Evolutionary conservation across 2,888 invertebrate species (phyloP).

Genomic region (Diogma glabrata): DNA sequence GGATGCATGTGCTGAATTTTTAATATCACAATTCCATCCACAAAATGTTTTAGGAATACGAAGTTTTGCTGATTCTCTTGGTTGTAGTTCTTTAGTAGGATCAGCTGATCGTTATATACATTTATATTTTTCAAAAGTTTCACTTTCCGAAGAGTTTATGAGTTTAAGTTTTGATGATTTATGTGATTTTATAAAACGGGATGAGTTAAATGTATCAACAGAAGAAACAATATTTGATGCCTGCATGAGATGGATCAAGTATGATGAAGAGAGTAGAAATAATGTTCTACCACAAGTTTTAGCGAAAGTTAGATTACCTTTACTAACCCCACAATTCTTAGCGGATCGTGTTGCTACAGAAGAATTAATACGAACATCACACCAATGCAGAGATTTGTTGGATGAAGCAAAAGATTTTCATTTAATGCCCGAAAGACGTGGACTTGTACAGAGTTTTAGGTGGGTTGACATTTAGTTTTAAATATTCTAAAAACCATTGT

Average conservation of each 20-base stretch:
- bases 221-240: constrained; percentile 81
- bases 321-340: constrained; percentile 69
- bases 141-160: constrained; percentile 64
- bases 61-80: constrained; percentile 67
- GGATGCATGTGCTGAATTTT: constrained; percentile 72
- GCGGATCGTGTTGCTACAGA: constrained; percentile 71
- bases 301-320: constrained; percentile 63
- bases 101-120: constrained; percentile 70
- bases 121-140: constrained; percentile 65
- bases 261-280: constrained; percentile 45
- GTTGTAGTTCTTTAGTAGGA: constrained; percentile 55
- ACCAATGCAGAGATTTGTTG: constrained; percentile 70
- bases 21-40: constrained; percentile 63
- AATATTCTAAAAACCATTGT: neutral
- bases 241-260: constrained; percentile 65
- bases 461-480: constrained; percentile 7
- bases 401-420: constrained; percentile 85
- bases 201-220: constrained; percentile 62
- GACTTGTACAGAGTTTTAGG: constrained; percentile 59
- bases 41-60: constrained; percentile 71
- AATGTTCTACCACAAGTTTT: constrained; percentile 56
- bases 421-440: constrained; percentile 71
- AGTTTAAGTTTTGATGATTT: constrained; percentile 46
- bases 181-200: constrained; percentile 55
- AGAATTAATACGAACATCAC: constrained; percentile 61